These are phyloP conservation scores for Hypsopygia costalis DNA, from an alignment of 2,888 invertebrate species.

Conservation along the genomic window DNA sequence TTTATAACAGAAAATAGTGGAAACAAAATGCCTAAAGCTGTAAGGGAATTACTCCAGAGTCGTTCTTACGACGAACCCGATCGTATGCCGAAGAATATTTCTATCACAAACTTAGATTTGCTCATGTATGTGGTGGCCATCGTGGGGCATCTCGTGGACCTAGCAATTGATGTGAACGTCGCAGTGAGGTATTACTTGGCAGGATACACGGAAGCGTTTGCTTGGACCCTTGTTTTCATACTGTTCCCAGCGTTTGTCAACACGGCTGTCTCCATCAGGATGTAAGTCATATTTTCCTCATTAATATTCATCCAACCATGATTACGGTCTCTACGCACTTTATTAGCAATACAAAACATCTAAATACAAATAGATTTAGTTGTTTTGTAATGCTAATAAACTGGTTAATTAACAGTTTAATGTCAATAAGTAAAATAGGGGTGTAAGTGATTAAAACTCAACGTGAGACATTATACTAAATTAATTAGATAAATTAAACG, in stretches of 20 bases:
- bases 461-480: too few relatives aligned
- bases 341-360: too few relatives aligned
- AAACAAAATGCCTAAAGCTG: constrained; percentile 50
- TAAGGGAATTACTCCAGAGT: constrained; percentile 51
- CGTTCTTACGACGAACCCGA: constrained; percentile 78
- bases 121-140: constrained; percentile 84
- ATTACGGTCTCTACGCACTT: too few relatives aligned
- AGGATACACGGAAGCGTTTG: constrained; percentile 81
- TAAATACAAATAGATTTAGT: too few relatives aligned
- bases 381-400: too few relatives aligned
- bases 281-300: constrained; percentile 73
- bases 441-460: too few relatives aligned
- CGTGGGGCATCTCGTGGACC: constrained; percentile 84
- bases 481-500: too few relatives aligned
- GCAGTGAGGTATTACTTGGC: constrained; percentile 83
- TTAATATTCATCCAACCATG: too few relatives aligned
- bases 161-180: constrained; percentile 85
- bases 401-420: too few relatives aligned
- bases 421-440: too few relatives aligned
- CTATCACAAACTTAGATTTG: constrained; percentile 82
- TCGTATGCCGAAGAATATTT: constrained; percentile 80
- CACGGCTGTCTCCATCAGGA: constrained; percentile 86
- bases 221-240: constrained; percentile 85
- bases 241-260: constrained; percentile 87
- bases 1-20: too few relatives aligned